Conservation (phyloP, 1,140 invertebrate species). For the Bathynomus jamesi region DNA sequence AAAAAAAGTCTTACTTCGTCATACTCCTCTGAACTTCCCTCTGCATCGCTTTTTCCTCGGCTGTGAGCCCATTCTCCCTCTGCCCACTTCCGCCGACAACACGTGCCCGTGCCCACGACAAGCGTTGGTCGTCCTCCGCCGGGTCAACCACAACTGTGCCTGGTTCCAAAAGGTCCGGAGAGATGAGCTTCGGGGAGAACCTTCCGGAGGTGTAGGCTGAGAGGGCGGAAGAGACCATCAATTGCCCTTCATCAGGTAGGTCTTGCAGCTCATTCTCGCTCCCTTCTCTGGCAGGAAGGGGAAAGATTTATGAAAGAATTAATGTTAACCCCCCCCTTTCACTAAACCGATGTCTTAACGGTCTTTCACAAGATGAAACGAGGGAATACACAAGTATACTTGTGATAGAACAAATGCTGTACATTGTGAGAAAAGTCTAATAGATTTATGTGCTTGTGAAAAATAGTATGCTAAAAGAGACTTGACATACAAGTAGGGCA, state of each 20-base stretch:
- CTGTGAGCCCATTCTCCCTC: slow-evolving; percentile 59
- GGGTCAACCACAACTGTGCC: slow-evolving; percentile 70
- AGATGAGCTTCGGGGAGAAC: slow-evolving; percentile 74
- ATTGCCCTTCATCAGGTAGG: slow-evolving; percentile 31
- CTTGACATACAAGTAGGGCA: no score
- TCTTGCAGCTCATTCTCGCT: no score
- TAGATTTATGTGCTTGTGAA: no score
- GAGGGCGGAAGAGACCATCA: slow-evolving; percentile 44
- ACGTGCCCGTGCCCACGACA: slow-evolving; percentile 58
- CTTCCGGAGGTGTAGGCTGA: slow-evolving; percentile 65
- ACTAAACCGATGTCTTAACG: no score
- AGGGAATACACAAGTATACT: no score
- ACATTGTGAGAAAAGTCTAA: no score
- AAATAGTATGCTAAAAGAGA: no score
- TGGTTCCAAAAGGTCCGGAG: slow-evolving; percentile 63
- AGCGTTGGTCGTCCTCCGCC: slow-evolving; percentile 65
- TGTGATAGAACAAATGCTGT: no score
- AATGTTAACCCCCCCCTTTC: no score
- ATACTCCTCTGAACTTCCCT: slow-evolving; percentile 80
- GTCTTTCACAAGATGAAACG: no score
- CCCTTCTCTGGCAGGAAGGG: no score
- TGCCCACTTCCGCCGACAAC: slow-evolving; percentile 69
- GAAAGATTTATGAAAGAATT: slow-evolving; percentile 40
- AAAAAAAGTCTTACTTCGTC: slow-evolving; percentile 47
- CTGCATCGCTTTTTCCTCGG: slow-evolving; percentile 52